Evolutionary conservation across 1,140 invertebrate species (phyloP), one percentile per base, ranked within the genome.

Genomic region (Plectus sambesii): DNA sequence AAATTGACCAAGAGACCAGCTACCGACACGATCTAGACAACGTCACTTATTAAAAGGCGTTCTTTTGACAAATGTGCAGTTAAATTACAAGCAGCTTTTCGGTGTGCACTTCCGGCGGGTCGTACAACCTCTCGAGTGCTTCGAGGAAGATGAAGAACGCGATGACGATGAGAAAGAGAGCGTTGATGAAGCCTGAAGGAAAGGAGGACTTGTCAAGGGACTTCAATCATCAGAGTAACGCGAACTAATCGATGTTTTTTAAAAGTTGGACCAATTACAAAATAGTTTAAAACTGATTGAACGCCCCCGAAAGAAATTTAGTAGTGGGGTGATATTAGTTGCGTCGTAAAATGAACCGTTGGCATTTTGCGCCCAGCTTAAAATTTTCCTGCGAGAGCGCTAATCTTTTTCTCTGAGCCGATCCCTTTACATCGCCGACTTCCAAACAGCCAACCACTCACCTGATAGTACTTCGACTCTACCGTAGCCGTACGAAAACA

Each of bases 111-210:
- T 74, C 70, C 24, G 78, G 78, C 8, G 78, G 78, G 57, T 79
- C 74, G 49, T 73, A 70, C 0, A 79, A 55, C 47, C 78, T 54
- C 22, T 66, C 61, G n/a, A 77, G 12, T 15, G 75, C 76, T 63
- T 77, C 76, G 9, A 72, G 61, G 51, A 79, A 75, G 42, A 79
- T 76, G 69, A 77, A 77, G 26, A 74, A 60, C 8, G 74, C 71
- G 57, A 79, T 76, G 29, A 79, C 73, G 37, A 77, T 68, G 3
- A 79, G 67, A 54, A 79, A 79, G 3, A 79, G 62, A 1, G 75
- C 76, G 69, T 80, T 80, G 24, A 78, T 72, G 64, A 78, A 79
- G 8, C 77, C 77, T 29, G 75, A 77, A n/a, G n/a, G n/a, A n/a
- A n/a, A n/a, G n/a, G n/a, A n/a, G n/a, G n/a, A n/a, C n/a, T n/a